phyloP scores from a whole-genome alignment of 2,113 vertebrate genomes.

The Ariopsis seemanni region DNA sequence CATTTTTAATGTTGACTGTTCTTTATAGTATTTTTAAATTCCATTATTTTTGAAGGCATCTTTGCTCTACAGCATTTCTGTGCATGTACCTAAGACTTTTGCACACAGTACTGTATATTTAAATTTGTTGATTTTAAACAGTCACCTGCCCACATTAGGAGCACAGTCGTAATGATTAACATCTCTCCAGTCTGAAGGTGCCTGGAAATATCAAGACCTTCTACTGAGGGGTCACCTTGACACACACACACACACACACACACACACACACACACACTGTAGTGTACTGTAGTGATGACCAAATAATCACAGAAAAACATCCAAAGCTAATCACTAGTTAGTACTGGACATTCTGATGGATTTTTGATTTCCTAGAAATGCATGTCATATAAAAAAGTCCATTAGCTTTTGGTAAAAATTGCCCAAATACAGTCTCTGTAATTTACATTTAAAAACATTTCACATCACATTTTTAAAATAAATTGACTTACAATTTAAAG shows the following conservation, averaged over 20 bases:
- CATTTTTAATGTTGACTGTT: no score
- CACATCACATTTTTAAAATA: background rate
- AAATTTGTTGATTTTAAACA: background rate
- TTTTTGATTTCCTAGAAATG: background rate
- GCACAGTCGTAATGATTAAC: slow-evolving; percentile 91
- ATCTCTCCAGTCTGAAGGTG: slow-evolving; percentile 92
- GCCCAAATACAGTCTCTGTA: background rate
- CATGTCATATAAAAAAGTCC: background rate
- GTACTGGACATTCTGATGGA: background rate
- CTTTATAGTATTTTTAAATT: no score
- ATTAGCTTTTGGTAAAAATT: background rate
- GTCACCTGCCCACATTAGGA: slow-evolving; percentile 96
- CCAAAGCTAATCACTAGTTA: background rate
- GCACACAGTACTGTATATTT: background rate
- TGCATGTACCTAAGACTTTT: no score
- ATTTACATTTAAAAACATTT: background rate
- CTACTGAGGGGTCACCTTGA: slow-evolving; percentile 91
- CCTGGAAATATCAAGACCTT: slow-evolving; percentile 86
- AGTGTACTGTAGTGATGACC: background rate
- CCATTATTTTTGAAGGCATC: no score
- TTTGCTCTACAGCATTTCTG: no score
- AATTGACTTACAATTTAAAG: background rate
- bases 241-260: slow-evolving; percentile 33
- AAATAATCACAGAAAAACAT: background rate
- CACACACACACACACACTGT: background rate